Percentiles rank a stretch among this genome's conserved stretches.
phyloP scores from a whole-genome alignment of 2,113 vertebrate genomes.

The Tachysurus fulvidraco region DNA sequence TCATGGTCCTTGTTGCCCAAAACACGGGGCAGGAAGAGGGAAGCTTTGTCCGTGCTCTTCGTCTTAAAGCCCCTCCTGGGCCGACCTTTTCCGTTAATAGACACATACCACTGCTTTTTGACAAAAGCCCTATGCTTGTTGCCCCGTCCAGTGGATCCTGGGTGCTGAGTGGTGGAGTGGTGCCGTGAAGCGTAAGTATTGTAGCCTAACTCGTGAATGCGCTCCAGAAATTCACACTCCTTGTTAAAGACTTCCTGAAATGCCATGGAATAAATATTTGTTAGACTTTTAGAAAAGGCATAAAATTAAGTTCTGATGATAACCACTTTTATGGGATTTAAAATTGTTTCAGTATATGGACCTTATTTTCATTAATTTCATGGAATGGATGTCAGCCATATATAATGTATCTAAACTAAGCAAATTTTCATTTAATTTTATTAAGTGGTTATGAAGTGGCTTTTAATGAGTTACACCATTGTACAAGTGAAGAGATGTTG shows the following conservation, averaged over 20 bases:
- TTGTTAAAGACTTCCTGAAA: conserved; percentile 84
- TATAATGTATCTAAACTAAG: too few relatives aligned
- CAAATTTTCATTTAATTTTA: neutral
- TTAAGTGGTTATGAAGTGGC: neutral
- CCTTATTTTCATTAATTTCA: neutral
- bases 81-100: conserved; percentile 94
- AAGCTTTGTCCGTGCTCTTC: conserved; percentile 92
- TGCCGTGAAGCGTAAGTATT: conserved; percentile 91
- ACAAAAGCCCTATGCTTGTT: conserved; percentile 70
- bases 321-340: neutral
- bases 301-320: neutral
- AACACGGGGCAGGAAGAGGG: conserved; percentile 93
- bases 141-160: conserved; percentile 45
- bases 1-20: conserved; percentile 92
- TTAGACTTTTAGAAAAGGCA: neutral
- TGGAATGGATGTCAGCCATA: neutral
- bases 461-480: neutral
- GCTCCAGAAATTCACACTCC: conserved; percentile 95
- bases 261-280: neutral
- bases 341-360: neutral
- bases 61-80: conserved; percentile 92
- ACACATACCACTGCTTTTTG: conserved; percentile 93
- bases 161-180: conserved; percentile 73
- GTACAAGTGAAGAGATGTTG: too few relatives aligned
- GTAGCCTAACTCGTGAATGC: conserved; percentile 93